Evolutionary conservation across 2,797 vertebrate species (phyloP), one percentile per base, ranked within the genome.

Genomic region (Peromyscus attwateri): DNA sequence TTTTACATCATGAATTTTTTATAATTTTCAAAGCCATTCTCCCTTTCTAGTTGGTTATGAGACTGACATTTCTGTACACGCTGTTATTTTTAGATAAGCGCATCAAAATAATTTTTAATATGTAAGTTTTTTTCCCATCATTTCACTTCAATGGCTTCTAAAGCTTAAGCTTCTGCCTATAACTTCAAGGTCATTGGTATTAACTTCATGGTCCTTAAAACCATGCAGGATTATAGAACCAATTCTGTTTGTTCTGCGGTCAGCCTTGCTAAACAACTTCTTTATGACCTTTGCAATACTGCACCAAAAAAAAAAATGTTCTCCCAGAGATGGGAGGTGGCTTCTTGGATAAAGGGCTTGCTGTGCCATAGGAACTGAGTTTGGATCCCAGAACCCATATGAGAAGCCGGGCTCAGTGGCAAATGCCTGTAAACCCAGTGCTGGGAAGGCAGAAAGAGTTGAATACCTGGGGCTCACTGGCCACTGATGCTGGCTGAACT

Each of bases 31-130:
- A 91, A 76, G 14, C 1, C 21, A 57, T 93, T 83, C 31, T 89
- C 16, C 81, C 27, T 80, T 94, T 55, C 62, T 82, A 68, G 34
- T 62, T 49, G 37, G 52, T 62, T 84, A 23, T 68, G 52, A 92
- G 57, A 81, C 11, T n/a, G 17, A 68, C 29, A 57, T 82, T 87
- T 89, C 13, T 73, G 40, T 46, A 40, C 52, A 75, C 19, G 9
- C 29, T 94, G 37, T 57, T 92, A 92, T 83, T 96, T 79, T 94
- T 87, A 95, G 66, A 81, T 92, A 82, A 95, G 23, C 87, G 8
- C 52, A 66, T 71, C 46, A 80, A 91, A 84, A 94, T 80, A 89
- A n/a, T 64, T 92, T 96, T 92, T 85, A 57, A 52, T 83, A 85
- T 73, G 21, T 76, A 25, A 29, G 23, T 2, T 0, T 31, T 7